Evolutionary conservation across 1,140 invertebrate species (phyloP), one percentile per base, ranked within the genome.

Genomic region (Plectrocnemia conspersa): DNA sequence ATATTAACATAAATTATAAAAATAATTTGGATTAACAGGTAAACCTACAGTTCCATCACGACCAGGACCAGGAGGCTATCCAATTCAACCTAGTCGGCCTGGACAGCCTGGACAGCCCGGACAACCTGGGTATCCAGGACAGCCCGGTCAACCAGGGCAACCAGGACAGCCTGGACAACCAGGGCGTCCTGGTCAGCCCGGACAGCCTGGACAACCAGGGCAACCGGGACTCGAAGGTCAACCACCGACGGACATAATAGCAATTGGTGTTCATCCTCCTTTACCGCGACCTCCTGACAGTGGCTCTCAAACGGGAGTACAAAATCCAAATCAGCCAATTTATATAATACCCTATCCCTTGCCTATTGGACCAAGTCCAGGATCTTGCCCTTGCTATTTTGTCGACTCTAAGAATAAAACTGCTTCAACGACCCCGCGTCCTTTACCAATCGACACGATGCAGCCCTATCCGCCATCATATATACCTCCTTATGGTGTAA

Each of bases 331-430:
- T 4, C 70, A 73, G 65, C 74, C 74, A 1, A 73, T 78, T 42
- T 76, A 74, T 58, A 69, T 79, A 3, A 75, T 78, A 52, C 73
- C 77, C 2, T 78, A 77, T 56, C 77, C 77, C 3, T 47, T 78
- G 25, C 76, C 77, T 4, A 74, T 78, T 41, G 76, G 76, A 6
- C 76, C 76, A 4, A 77, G 72, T 50, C 76, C 76, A 1, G 68
- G 68, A 18, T 68, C 70, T 0, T 79, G 77, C 49, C 77, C 77
- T 4, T 79, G 77, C 64, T 79, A 79, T 56, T 65, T 79, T 9
- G 64, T 79, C 9, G 73, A 75, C 16, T 48, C 54, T 40, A 40
- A 56, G 16, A 57, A 61, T 32, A 23, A 21, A 3, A 48, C 53
- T 7, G 15, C 27, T 70, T 72, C 2, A 65, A 66, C 11, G 70